A percentile compares a stretch with the other conserved stretches of the same genome.
phyloP scores from a whole-genome alignment of 2,113 vertebrate genomes.

The Cervus canadensis region DNA sequence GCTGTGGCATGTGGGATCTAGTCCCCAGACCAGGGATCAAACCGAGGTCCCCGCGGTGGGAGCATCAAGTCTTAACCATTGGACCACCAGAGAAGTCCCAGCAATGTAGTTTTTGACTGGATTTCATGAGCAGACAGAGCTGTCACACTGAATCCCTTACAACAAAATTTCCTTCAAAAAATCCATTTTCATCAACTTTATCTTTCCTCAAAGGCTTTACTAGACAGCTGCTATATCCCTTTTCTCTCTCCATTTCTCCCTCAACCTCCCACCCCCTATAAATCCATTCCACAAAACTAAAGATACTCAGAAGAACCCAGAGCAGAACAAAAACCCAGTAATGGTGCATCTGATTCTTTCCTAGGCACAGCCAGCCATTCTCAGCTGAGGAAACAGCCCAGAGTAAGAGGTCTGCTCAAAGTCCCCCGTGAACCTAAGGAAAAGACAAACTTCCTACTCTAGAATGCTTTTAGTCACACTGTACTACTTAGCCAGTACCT shows the following conservation, averaged over 20 bases:
- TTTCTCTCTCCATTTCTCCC: not conserved
- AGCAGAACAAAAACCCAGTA: not conserved
- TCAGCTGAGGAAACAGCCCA: not conserved
- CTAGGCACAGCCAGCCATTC: not conserved
- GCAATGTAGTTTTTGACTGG: not conserved
- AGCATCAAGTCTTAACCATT: not conserved
- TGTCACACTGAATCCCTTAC: not conserved
- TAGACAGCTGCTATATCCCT: not conserved
- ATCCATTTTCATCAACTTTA: not conserved
- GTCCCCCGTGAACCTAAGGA: not conserved
- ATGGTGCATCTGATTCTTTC: not conserved
- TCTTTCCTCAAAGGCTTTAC: not conserved
- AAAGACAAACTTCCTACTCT: not conserved
- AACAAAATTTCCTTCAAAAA: not conserved
- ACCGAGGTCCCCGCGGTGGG: fast-evolving
- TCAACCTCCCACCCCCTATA: not conserved
- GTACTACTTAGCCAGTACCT: not conserved
- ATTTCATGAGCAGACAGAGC: not conserved
- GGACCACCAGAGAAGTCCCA: not conserved
- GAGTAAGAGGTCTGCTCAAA: not conserved
- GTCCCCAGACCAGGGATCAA: not conserved
- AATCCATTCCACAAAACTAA: not conserved
- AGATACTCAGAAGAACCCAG: not conserved
- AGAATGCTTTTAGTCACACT: not conserved
- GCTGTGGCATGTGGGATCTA: not conserved